These are phyloP conservation scores for Heterodera carotae DNA, from an alignment of 1,140 invertebrate genomes.

Conservation along the genomic window DNA sequence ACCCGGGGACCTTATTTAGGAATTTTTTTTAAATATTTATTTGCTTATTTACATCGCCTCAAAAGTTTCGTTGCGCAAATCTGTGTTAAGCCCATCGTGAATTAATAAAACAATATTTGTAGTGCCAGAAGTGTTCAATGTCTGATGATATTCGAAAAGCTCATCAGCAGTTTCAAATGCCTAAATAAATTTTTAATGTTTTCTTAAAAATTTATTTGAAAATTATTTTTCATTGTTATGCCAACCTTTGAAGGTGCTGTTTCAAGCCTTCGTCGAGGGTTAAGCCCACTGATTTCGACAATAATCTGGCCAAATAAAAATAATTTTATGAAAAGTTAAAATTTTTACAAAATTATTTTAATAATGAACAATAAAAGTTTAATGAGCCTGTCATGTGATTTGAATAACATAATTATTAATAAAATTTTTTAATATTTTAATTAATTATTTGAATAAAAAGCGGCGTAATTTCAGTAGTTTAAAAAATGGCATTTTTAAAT, in stretches of 20 bases:
- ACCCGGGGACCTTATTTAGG: too few relatives aligned
- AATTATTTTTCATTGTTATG: not conserved
- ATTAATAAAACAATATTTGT: conserved; percentile 33
- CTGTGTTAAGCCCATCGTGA: conserved; percentile 33
- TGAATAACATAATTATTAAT: too few relatives aligned
- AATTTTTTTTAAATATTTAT: not conserved
- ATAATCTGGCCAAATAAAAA: conserved; percentile 16
- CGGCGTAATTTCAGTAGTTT: too few relatives aligned
- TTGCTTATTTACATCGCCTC: conserved; percentile 22
- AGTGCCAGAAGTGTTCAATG: not conserved
- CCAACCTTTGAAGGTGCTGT: conserved; percentile 24
- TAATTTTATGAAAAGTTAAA: not conserved
- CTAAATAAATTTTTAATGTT: not conserved
- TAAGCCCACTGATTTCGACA: conserved; percentile 7
- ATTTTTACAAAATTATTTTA: not conserved
- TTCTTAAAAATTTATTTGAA: not conserved
- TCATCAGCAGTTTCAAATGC: not conserved
- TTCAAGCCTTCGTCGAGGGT: conserved; percentile 22
- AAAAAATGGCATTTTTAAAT: too few relatives aligned
- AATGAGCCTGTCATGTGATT: too few relatives aligned
- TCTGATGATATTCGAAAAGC: not conserved
- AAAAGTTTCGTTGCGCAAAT: conserved; percentile 22
- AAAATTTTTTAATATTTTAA: too few relatives aligned
- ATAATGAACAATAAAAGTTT: too few relatives aligned
- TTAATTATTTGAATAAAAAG: conserved; percentile 3